A percentile compares a stretch with the other conserved stretches of the same genome.
Conservation (phyloP, 2,113 vertebrate species). For the Melanerpes formicivorus region DNA sequence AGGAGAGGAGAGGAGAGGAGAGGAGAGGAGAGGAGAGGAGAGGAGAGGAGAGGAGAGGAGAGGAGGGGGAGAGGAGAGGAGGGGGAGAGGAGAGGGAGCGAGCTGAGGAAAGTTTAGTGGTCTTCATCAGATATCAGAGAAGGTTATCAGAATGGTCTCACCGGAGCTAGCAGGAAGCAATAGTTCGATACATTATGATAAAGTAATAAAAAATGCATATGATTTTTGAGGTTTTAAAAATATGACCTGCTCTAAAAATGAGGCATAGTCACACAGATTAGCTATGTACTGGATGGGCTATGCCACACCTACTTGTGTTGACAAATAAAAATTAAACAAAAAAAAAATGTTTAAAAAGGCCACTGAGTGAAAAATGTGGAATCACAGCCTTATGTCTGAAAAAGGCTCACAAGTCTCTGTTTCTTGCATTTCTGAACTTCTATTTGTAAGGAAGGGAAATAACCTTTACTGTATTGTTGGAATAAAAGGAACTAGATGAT, state of each 20-base stretch:
- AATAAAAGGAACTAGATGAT: slow-evolving; percentile 92
- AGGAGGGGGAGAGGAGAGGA: not conserved
- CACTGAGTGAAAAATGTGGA: slow-evolving; percentile 1
- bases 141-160: not conserved
- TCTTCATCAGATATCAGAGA: not conserved
- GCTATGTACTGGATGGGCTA: not conserved
- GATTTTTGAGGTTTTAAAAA: not conserved
- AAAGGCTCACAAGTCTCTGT: slow-evolving; percentile 35
- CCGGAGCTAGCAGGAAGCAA: not conserved
- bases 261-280: not conserved
- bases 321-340: not conserved
- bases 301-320: not conserved
- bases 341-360: slow-evolving; percentile 9
- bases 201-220: not conserved
- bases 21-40: not conserved
- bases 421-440: slow-evolving; percentile 73
- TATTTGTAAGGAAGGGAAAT: slow-evolving; percentile 78
- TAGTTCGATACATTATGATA: not conserved
- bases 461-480: slow-evolving; percentile 86
- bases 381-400: slow-evolving; percentile 35
- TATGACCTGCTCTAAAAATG: not conserved
- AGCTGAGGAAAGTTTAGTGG: not conserved
- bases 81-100: not conserved
- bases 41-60: not conserved
- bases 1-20: not conserved